These are phyloP conservation scores for Tyrannus savana DNA, from an alignment of 2,113 vertebrate genomes.

Conservation along the genomic window DNA sequence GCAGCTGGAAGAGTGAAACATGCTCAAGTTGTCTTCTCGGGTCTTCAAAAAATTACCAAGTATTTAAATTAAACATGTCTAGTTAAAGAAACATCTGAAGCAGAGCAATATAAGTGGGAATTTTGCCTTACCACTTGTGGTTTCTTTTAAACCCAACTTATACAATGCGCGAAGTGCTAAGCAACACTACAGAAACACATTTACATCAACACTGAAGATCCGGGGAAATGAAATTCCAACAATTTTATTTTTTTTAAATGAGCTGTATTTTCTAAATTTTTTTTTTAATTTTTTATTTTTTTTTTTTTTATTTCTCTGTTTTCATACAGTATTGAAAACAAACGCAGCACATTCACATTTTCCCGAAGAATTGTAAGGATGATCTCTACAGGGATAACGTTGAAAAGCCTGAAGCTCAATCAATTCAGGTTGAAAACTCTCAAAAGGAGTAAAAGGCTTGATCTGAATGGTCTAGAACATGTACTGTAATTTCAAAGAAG, in stretches of 20 bases:
- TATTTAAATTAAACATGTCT: slow-evolving; percentile 77
- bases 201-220: slow-evolving; percentile 92
- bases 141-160: slow-evolving; percentile 77
- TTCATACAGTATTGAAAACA: slow-evolving; percentile 95
- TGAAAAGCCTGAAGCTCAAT: slow-evolving; percentile 93
- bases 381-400: slow-evolving; percentile 93
- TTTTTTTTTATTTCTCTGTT: slow-evolving; percentile 82
- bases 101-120: slow-evolving; percentile 72
- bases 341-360: slow-evolving; percentile 97
- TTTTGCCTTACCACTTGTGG: slow-evolving; percentile 61
- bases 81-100: slow-evolving; percentile 73
- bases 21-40: slow-evolving; percentile 75
- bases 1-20: slow-evolving; percentile 78
- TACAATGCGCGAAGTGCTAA: slow-evolving; percentile 81
- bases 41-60: slow-evolving; percentile 71
- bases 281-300: slow-evolving; percentile 71
- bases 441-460: slow-evolving; percentile 86
- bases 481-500: slow-evolving; percentile 87
- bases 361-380: slow-evolving; percentile 92
- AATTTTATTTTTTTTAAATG: slow-evolving; percentile 85
- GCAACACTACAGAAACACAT: slow-evolving; percentile 84
- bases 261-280: slow-evolving; percentile 83
- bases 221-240: slow-evolving; percentile 85
- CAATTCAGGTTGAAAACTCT: slow-evolving; percentile 88
- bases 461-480: slow-evolving; percentile 92